These are phyloP conservation scores for Nineta flava DNA, from an alignment of 2,888 invertebrate genomes.

Conservation along the genomic window DNA sequence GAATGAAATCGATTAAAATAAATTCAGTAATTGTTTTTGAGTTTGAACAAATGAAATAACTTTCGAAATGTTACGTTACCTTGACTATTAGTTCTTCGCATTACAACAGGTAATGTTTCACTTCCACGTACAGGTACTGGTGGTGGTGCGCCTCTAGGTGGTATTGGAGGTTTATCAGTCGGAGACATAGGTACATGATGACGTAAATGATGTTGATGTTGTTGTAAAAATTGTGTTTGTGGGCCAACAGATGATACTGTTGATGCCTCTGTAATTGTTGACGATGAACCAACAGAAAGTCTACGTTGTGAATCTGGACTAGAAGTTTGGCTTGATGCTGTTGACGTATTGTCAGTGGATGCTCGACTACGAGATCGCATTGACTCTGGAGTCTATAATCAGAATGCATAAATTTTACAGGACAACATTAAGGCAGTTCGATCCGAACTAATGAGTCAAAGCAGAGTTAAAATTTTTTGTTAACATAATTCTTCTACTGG, in stretches of 20 bases:
- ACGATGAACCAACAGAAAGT: constrained; percentile 22
- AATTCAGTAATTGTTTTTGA: no score
- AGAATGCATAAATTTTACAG: background rate
- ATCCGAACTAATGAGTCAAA: no score
- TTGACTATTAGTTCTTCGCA: constrained; percentile 13
- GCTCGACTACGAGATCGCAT: constrained; percentile 24
- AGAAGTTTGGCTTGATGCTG: constrained; percentile 37
- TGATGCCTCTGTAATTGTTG: constrained; percentile 19
- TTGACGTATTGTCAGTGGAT: constrained; percentile 29
- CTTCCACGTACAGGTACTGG: constrained; percentile 30
- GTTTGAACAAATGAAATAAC: constrained; percentile 4
- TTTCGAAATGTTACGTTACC: no score
- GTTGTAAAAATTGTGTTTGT: constrained; percentile 35
- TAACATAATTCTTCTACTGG: no score
- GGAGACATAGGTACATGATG: constrained; percentile 18
- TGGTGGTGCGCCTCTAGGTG: constrained; percentile 40
- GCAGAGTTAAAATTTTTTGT: no score
- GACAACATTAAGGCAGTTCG: no score
- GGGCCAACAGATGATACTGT: constrained; percentile 19
- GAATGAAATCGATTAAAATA: background rate
- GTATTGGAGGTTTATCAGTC: constrained; percentile 37
- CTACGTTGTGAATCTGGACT: constrained; percentile 34
- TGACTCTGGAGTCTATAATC: constrained; percentile 13
- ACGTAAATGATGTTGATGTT: constrained; percentile 23
- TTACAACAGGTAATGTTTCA: constrained; percentile 19